Evolutionary conservation across 2,797 vertebrate species (phyloP).

Genomic region (Malacoraja senta): DNA sequence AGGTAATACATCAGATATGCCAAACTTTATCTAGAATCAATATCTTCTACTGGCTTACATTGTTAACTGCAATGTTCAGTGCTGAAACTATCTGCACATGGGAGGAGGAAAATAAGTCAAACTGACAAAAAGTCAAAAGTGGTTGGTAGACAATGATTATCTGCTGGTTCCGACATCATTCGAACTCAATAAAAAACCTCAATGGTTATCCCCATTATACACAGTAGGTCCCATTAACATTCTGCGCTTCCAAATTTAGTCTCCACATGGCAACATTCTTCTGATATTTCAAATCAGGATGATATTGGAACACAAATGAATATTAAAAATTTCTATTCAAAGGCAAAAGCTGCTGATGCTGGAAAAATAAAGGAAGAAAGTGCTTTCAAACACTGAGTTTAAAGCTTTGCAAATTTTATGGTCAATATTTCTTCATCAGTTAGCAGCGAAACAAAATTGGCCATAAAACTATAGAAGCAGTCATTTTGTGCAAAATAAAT

Average conservation of each 20-base stretch:
- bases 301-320: too few relatives aligned
- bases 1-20: not conserved
- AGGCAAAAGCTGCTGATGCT: too few relatives aligned
- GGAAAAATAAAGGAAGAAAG: too few relatives aligned
- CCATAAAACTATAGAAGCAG: not conserved
- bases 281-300: not conserved
- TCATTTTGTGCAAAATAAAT: not conserved
- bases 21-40: not conserved
- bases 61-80: not conserved
- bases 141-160: not conserved
- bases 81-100: not conserved
- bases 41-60: not conserved
- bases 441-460: not conserved
- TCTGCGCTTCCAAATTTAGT: not conserved
- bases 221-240: not conserved
- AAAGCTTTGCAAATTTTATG: not conserved
- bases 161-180: not conserved
- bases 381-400: too few relatives aligned
- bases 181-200: not conserved
- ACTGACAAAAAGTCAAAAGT: not conserved
- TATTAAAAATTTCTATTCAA: not conserved
- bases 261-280: not conserved
- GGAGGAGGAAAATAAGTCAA: not conserved
- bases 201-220: not conserved
- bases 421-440: too few relatives aligned